phyloP scores from a whole-genome alignment of 2,797 vertebrate genomes.

The Argya squamiceps region DNA sequence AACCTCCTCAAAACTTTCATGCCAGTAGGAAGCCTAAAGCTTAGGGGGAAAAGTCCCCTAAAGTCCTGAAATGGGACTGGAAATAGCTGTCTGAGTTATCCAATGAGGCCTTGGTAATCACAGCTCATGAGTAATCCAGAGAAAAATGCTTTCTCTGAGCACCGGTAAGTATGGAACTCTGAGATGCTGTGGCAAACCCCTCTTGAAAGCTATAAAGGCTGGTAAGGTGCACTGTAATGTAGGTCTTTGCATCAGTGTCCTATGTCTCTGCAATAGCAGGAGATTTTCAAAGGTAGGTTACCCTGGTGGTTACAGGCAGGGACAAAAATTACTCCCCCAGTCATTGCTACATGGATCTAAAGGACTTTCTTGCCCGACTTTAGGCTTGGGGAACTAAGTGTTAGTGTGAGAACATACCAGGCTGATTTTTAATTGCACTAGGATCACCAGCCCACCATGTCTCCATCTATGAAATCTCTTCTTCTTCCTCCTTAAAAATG shows the following conservation, averaged over 20 bases:
- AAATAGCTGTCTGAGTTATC: background rate
- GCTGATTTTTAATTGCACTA: background rate
- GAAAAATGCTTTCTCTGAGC: background rate
- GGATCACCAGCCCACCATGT: background rate
- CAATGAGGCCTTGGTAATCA: background rate
- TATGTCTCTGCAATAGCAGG: background rate
- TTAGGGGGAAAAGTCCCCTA: background rate
- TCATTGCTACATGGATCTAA: background rate
- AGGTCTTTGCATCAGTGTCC: background rate
- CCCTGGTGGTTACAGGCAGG: background rate
- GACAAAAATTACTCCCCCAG: background rate
- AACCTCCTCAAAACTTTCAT: accelerated
- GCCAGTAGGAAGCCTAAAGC: background rate
- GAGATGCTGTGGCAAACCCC: background rate
- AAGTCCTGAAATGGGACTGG: background rate
- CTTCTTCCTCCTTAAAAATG: background rate
- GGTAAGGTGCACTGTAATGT: accelerated
- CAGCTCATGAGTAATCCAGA: background rate
- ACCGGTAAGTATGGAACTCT: background rate
- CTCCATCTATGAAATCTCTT: background rate
- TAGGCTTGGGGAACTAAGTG: background rate
- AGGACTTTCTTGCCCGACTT: background rate
- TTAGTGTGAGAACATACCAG: background rate
- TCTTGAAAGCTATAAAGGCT: background rate
- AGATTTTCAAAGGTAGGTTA: background rate